Evolutionary conservation across 2,797 vertebrate species (phyloP), one percentile per base, ranked within the genome.

Genomic region (Dromococcyx pavoninus): DNA sequence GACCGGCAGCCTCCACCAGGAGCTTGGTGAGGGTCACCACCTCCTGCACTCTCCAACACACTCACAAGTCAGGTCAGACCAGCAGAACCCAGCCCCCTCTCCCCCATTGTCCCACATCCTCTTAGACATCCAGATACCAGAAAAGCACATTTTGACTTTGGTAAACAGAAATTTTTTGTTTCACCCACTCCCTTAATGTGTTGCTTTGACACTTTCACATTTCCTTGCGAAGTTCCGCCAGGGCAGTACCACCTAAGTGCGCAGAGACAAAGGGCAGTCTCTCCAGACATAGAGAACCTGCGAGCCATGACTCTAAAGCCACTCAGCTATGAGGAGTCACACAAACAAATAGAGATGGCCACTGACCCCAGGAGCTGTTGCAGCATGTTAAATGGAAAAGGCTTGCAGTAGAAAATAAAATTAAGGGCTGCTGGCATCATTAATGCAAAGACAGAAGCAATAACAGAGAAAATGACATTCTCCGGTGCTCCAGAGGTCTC

Each of bases 141-240:
- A 13, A 35, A 41, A 39, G n/a, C 30, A 48, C 37, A 4, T 50
- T 64, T 10, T 10, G 13, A 70, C 27, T n/a, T 74, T 37, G 10
- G 3, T 35, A 44, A 48, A 39, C 57, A 77, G 62, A 67, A 41
- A 28, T 19, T 41, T n/a, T 65, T 80, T 82, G 25, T 23, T 78
- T 66, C 37, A 27, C 37, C 48, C 9, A 0, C 12, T 27, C 54
- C 67, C 13, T 2, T 43, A n/a, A 53, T 0, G 0, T 10, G 4
- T 28, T 43, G 50, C 58, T 75, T 39, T 27, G 66, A 81, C 65
- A 41, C 65, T 66, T 41, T 5, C 25, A 41, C 17, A 33, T 33
- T 41, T 77, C 70, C 84, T 35, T 25, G 70, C 33, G 72, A 48
- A 78, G 57, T 19, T 88, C 69, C 72, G 57, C 19, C 51, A n/a